Percentiles rank a stretch among this genome's conserved stretches.
phyloP scores from a whole-genome alignment of 2,888 invertebrate species.

The Oscheius sp. region DNA sequence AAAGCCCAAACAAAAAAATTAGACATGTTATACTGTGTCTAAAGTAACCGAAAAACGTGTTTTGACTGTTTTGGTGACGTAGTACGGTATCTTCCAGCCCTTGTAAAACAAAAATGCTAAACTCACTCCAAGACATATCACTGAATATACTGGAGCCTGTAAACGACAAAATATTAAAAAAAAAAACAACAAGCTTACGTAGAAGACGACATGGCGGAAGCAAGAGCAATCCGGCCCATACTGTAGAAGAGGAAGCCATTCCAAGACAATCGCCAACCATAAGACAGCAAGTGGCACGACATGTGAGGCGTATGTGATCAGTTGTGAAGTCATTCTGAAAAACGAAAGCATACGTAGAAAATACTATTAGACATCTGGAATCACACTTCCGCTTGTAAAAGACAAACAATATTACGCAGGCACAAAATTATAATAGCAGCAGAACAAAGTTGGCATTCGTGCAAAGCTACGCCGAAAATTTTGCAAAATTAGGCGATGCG shows the following conservation, averaged over 20 bases:
- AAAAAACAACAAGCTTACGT: conserved; percentile 27
- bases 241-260: conserved; percentile 42
- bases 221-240: conserved; percentile 38
- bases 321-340: conserved; percentile 55
- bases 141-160: conserved; percentile 55
- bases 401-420: too few relatives aligned
- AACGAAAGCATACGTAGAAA: not conserved
- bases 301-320: conserved; percentile 45
- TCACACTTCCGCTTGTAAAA: too few relatives aligned
- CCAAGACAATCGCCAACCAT: conserved; percentile 45
- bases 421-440: too few relatives aligned
- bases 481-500: too few relatives aligned
- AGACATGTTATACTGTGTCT: too few relatives aligned
- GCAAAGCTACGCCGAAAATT: too few relatives aligned
- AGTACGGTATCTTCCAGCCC: too few relatives aligned
- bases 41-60: too few relatives aligned
- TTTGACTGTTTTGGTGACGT: too few relatives aligned
- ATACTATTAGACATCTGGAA: too few relatives aligned
- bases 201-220: conserved; percentile 36
- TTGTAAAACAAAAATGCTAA: not conserved
- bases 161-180: conserved; percentile 14
- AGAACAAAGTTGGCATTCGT: too few relatives aligned
- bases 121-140: conserved; percentile 55
- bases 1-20: too few relatives aligned
- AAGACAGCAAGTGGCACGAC: conserved; percentile 42